phyloP scores from a whole-genome alignment of 1,140 invertebrate species.

The Drosophila lowei region DNA sequence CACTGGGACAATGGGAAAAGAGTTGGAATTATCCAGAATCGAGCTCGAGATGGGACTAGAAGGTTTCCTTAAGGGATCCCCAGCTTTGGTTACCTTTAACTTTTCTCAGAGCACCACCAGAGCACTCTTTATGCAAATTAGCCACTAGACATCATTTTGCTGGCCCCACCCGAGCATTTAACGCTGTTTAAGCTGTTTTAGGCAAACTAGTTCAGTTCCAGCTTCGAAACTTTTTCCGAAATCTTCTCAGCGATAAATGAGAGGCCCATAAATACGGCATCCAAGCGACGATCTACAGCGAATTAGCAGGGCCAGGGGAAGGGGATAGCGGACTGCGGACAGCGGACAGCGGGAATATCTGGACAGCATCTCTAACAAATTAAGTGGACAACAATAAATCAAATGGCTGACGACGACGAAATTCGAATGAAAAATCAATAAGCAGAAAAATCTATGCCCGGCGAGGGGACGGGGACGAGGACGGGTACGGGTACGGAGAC shows the following conservation, averaged over 20 bases:
- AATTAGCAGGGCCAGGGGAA: slow-evolving; percentile 47
- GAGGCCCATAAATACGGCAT: slow-evolving; percentile 47
- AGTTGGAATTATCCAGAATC: not conserved
- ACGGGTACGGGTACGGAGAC: not conserved
- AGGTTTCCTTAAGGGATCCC: not conserved
- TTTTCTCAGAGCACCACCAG: slow-evolving; percentile 16
- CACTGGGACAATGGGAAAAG: not conserved
- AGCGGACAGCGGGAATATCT: slow-evolving; percentile 53
- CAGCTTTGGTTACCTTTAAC: not conserved
- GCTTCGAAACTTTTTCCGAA: slow-evolving; percentile 14
- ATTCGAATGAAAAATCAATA: slow-evolving; percentile 82
- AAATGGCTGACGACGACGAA: slow-evolving; percentile 74
- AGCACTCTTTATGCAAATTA: slow-evolving; percentile 58
- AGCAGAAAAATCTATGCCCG: slow-evolving; percentile 69
- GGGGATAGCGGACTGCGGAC: no score
- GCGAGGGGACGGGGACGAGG: slow-evolving; percentile 26
- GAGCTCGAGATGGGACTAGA: no score
- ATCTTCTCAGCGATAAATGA: slow-evolving; percentile 37
- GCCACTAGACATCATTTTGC: slow-evolving; percentile 20
- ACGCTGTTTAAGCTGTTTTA: slow-evolving; percentile 38
- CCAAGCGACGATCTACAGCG: slow-evolving; percentile 32
- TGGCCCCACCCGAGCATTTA: slow-evolving; percentile 50
- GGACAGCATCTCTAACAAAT: slow-evolving; percentile 78
- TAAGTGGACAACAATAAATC: slow-evolving; percentile 79
- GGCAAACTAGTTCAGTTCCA: slow-evolving; percentile 57